Percentiles rank a stretch among this genome's conserved stretches.
Conservation (phyloP, 1,140 invertebrate species). For the Penaeus vannamei region DNA sequence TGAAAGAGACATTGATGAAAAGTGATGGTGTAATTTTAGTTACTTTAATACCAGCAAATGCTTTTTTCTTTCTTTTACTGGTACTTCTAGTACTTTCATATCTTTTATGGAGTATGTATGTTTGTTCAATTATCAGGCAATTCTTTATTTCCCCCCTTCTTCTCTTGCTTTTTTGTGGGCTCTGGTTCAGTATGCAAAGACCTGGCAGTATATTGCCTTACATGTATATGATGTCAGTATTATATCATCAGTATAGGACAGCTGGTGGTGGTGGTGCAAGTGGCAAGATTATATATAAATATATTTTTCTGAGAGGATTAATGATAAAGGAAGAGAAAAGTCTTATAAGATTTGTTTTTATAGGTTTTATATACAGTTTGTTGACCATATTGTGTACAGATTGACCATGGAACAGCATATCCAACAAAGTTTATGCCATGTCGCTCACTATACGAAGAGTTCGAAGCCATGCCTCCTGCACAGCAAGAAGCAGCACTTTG, state of each 20-base stretch:
- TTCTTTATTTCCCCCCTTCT: constrained; percentile 10
- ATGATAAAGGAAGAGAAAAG: not conserved
- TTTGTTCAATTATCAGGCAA: not conserved
- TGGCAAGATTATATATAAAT: constrained; percentile 28
- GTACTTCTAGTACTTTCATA: constrained; percentile 2
- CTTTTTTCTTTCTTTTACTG: not conserved
- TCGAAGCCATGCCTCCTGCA: no score
- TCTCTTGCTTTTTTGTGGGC: constrained; percentile 4
- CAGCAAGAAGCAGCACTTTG: no score
- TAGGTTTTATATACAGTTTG: constrained; percentile 3
- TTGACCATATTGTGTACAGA: no score
- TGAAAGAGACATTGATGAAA: no score
- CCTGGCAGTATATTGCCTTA: constrained; percentile 41
- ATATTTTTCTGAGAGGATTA: not conserved
- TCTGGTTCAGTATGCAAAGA: constrained; percentile 20
- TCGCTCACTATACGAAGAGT: no score
- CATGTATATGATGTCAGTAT: constrained; percentile 51
- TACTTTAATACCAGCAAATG: no score
- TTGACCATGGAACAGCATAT: no score
- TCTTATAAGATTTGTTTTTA: not conserved
- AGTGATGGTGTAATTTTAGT: no score
- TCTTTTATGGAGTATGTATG: not conserved
- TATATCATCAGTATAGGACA: constrained; percentile 51
- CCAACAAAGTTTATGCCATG: no score
- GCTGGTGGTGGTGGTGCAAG: constrained; percentile 41